Conservation (phyloP, 2,888 invertebrate genomes). For the Drosophila incognita region DNA sequence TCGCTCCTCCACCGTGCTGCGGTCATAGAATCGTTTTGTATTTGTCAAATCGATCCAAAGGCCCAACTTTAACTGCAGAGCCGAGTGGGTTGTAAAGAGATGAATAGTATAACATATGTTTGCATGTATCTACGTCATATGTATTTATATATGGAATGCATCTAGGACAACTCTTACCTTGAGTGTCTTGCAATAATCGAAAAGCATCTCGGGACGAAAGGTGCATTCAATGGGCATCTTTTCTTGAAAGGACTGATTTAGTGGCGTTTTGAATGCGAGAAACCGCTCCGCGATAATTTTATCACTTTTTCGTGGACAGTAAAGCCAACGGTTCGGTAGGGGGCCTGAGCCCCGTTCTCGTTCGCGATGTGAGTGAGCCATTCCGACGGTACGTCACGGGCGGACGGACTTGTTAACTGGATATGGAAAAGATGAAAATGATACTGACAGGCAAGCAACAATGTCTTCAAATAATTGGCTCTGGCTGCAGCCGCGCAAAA, state of each 20-base stretch:
- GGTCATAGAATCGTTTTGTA: constrained; percentile 96
- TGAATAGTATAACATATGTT: constrained; percentile 4
- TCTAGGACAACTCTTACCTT: constrained; percentile 86
- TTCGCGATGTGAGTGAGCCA: constrained; percentile 51
- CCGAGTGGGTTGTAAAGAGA: constrained; percentile 1
- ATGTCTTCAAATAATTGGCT: background rate
- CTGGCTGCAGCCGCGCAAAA: background rate
- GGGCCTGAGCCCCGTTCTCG: constrained; percentile 86
- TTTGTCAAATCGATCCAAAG: constrained; percentile 99
- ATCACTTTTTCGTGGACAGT: constrained; percentile 93
- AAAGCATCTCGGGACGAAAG: constrained; percentile 95
- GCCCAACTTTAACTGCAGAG: constrained; percentile 91
- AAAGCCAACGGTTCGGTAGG: constrained; percentile 94
- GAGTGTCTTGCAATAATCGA: constrained; percentile 90
- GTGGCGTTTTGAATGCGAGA: constrained; percentile 91
- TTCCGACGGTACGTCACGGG: constrained; percentile 13
- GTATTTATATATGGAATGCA: background rate
- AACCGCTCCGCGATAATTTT: constrained; percentile 92
- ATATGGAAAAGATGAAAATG: constrained; percentile 8
- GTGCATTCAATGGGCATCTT: constrained; percentile 93
- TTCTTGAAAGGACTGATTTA: constrained; percentile 92
- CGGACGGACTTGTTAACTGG: constrained; percentile 12
- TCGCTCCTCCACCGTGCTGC: constrained; percentile 90
- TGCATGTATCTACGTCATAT: background rate
- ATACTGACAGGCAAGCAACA: constrained; percentile 11